A percentile compares a stretch with the other conserved stretches of the same genome.
phyloP scores from a whole-genome alignment of 92 coral and sea anemone genomes.

The Porites lobata region DNA sequence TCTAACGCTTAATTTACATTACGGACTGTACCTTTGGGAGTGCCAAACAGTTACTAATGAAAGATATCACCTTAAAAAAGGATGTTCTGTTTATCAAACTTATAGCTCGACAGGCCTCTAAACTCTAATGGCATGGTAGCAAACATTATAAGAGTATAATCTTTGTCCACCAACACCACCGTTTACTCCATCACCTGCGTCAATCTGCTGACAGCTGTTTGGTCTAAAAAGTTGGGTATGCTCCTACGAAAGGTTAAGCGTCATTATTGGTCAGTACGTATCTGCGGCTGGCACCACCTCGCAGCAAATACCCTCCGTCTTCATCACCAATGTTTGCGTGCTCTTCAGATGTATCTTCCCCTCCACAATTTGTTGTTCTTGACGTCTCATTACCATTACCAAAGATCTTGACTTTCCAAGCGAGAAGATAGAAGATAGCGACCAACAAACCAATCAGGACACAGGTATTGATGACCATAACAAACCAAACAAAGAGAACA shows the following conservation, averaged over 20 bases:
- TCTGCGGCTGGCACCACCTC: not conserved
- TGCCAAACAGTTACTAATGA: no score
- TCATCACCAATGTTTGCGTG: not conserved
- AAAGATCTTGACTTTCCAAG: not conserved
- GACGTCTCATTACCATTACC: not conserved
- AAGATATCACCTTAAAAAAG: no score
- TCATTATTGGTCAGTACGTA: not conserved
- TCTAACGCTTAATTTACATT: no score
- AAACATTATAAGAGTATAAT: no score
- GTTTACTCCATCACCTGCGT: no score
- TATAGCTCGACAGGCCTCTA: no score
- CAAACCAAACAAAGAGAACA: conserved; percentile 47
- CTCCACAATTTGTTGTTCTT: not conserved
- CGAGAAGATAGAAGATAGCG: conserved; percentile 27
- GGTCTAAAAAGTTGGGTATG: no score
- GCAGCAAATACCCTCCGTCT: conserved; percentile 13
- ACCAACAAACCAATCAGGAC: conserved; percentile 25
- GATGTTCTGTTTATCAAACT: no score
- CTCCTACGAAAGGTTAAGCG: not conserved
- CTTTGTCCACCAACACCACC: no score
- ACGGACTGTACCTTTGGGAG: no score
- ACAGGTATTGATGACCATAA: conserved; percentile 44
- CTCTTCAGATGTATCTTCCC: not conserved
- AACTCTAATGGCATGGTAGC: no score
- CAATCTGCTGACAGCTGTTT: no score